Evolutionary conservation across 2,888 invertebrate genomes (phyloP).

Genomic region (Morpho deidamia): DNA sequence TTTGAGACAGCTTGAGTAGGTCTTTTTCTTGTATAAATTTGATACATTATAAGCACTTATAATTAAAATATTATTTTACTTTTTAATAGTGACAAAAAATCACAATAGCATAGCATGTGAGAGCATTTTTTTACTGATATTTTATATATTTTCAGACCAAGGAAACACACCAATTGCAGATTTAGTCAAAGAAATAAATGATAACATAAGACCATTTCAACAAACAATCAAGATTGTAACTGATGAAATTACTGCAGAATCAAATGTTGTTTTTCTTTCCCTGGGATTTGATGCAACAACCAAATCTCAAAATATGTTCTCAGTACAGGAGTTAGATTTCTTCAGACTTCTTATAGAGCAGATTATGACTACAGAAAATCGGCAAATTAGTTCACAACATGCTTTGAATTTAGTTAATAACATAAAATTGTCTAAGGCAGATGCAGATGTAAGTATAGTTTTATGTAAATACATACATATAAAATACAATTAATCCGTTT

Average conservation of each 20-base stretch:
- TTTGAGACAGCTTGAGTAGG: too few relatives aligned
- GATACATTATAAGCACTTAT: too few relatives aligned
- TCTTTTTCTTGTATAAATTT: too few relatives aligned
- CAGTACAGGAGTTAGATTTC: constrained; percentile 54
- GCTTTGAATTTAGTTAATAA: constrained; percentile 57
- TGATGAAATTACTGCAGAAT: constrained; percentile 56
- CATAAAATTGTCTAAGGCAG: constrained; percentile 57
- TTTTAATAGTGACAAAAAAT: too few relatives aligned
- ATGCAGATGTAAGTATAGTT: constrained; percentile 50
- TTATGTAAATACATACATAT: too few relatives aligned
- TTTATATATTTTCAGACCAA: constrained; percentile 2
- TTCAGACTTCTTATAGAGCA: constrained; percentile 59
- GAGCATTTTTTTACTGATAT: neutral
- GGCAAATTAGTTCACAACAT: constrained; percentile 55
- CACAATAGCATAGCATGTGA: too few relatives aligned
- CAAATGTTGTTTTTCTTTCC: constrained; percentile 55
- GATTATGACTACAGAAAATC: constrained; percentile 56
- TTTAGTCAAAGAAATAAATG: constrained; percentile 53
- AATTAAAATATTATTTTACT: too few relatives aligned
- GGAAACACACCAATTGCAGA: constrained; percentile 31
- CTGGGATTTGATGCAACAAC: constrained; percentile 57
- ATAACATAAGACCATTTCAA: constrained; percentile 49
- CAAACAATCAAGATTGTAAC: constrained; percentile 56
- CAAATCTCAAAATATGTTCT: constrained; percentile 58
- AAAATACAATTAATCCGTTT: too few relatives aligned